Base-by-base conservation (phyloP, 2,797 vertebrate genomes). In the Falco naumanni region DNA sequence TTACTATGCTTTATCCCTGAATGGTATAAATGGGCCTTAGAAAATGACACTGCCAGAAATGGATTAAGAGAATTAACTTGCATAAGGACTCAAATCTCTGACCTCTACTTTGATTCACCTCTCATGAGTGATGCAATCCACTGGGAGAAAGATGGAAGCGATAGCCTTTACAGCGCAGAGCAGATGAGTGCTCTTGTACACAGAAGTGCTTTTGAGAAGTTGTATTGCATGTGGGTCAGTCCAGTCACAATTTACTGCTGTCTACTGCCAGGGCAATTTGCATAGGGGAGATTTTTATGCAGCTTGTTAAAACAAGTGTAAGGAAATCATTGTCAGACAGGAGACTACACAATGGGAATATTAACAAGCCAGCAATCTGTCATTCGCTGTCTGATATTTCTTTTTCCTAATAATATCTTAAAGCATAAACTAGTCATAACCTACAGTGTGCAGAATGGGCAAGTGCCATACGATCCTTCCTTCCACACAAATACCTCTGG, bases 51-150 rank as follows among this genome's bases (percentile, higher is more conserved):
- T 89, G 63, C 63, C 77, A 71, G 57, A 45, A 87, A 83, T 61
- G 53, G 92, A 95, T 96, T 89, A 89, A 72, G 77, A 86, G 56
- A 74, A 92, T 93, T 95, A 94, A 74, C 84, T 96, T 94, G 60
- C 82, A 54, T 75, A 74, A 93, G 48, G 81, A 87, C 75, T 95
- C 81, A 93, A 85, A 95, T 96, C 64, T 74, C 53, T 94, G 92
- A 87, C 93, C 74, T 93, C 70, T 82, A 1, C 80, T 92, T 93
- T 63, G 51, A 65, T 82, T 94, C 81, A 84, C 45, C 84, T 90
- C 80, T 94, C 39, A 13, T 3, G 28, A 92, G 65, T 86, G 34
- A 70, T 0, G 1, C 74, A 83, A 43, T 94, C 87, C 71, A 70
- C 84, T 85, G 56, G 29, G 81, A 80, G 66, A 75, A 82, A 92